phyloP scores from a whole-genome alignment of 1,140 invertebrate species.

The Drosophila burlai region DNA sequence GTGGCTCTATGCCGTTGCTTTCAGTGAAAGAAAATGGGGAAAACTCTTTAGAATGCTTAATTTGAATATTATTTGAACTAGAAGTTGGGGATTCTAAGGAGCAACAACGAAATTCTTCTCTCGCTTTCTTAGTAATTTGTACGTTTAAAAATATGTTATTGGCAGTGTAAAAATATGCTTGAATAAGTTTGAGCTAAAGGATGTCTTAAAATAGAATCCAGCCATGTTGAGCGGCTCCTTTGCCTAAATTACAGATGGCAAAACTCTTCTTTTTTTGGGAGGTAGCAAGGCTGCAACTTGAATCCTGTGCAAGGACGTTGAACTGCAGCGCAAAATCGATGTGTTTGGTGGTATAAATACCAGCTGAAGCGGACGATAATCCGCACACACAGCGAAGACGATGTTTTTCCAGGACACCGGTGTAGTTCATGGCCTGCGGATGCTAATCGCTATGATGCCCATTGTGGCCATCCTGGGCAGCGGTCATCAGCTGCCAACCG shows the following conservation, averaged over 20 bases:
- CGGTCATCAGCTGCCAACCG: constrained; percentile 48
- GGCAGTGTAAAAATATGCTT: background rate
- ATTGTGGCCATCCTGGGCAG: constrained; percentile 10
- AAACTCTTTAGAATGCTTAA: too few species aligned
- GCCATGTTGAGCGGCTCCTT: background rate
- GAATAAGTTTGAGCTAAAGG: too few species aligned
- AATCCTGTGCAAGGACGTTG: constrained; percentile 59
- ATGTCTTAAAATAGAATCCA: constrained; percentile 18
- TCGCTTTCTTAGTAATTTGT: too few species aligned
- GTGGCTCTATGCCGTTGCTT: background rate
- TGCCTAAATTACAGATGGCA: constrained; percentile 11
- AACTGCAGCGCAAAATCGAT: constrained; percentile 31
- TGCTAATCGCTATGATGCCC: constrained; percentile 30
- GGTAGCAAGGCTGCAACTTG: constrained; percentile 9
- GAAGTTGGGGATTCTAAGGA: too few species aligned
- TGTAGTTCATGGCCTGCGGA: constrained; percentile 32
- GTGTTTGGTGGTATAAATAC: constrained; percentile 61
- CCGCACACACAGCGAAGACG: constrained; percentile 27
- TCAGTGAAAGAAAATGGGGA: constrained; percentile 5
- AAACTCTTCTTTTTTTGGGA: background rate
- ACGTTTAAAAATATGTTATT: background rate
- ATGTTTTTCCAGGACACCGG: constrained; percentile 56
- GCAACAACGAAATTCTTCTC: too few species aligned
- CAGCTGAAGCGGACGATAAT: constrained; percentile 10
- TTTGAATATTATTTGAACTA: too few species aligned